Evolutionary conservation across 2,113 vertebrate genomes (phyloP).

Genomic region (Hystrix brachyura): DNA sequence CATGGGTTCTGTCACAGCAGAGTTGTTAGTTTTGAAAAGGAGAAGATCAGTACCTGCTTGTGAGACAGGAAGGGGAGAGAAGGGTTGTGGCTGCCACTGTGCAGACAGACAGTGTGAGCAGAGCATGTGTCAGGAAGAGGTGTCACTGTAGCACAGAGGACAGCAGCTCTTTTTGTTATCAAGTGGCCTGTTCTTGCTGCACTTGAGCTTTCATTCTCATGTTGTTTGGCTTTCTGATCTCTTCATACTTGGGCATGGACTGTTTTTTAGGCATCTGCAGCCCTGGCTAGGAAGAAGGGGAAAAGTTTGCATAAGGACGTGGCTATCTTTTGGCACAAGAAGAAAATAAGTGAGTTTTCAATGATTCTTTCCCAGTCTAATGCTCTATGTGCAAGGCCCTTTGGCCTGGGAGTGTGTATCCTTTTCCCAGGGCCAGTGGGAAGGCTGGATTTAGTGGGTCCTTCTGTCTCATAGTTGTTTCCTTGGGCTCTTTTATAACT

Average conservation of each 20-base stretch:
- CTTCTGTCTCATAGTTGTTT: neutral
- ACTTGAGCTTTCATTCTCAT: fast-evolving
- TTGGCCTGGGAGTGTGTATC: neutral
- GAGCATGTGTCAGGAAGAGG: fast-evolving
- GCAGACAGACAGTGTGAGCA: neutral
- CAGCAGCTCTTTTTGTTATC: neutral
- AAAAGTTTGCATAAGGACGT: constrained; percentile 92
- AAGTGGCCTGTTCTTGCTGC: neutral
- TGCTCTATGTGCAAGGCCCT: neutral
- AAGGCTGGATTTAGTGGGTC: neutral
- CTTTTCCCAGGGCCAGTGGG: no score
- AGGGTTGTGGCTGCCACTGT: fast-evolving
- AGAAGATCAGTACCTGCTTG: neutral
- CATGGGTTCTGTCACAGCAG: neutral
- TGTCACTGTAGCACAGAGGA: fast-evolving
- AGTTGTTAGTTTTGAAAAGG: neutral
- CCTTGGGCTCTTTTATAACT: neutral
- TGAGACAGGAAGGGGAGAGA: neutral
- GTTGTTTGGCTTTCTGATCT: fast-evolving
- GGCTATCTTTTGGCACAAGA: constrained; percentile 93
- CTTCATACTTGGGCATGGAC: neutral
- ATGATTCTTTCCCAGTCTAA: neutral
- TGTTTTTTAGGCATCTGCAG: constrained; percentile 91
- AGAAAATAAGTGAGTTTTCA: constrained; percentile 93
- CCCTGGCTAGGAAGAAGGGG: constrained; percentile 93